Base-by-base conservation (phyloP, 2,888 invertebrate genomes). In the Nomada flava region DNA sequence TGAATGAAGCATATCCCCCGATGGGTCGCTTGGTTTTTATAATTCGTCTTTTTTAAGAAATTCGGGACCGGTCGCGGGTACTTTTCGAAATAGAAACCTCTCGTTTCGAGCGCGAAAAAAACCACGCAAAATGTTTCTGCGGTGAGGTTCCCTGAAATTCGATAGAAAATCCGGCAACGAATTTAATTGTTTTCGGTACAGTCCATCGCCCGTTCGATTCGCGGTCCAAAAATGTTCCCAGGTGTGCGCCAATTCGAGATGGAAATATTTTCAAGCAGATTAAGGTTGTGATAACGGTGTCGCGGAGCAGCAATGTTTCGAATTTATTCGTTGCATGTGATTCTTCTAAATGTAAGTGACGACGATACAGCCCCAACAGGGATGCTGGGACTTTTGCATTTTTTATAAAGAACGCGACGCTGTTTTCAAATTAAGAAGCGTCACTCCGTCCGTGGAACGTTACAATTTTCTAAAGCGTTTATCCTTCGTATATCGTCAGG, bases 111-210 rank as follows among this genome's bases (percentile, higher is more conserved):
- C 10, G 55, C 2, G 55, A 4, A 7, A 57, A 44, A 13, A 13
- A 44, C 11, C 5, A n/a, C 11, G 7, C 20, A 3, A 2, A 62
- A 62, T 4, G n/a, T 36, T 11, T 10, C 10, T 10, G 42, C n/a
- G 15, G 11, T 13, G 23, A 44, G 44, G 44, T 11, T 13, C 5
- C 15, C 5, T 0, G 20, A 20, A 47, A 60, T 36, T 10, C 18
- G 10, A 18, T 3, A 18, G 18, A 23, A 64, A 26, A 4, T 53
- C 52, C n/a, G 2, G 13, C 15, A 2, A 1, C 7, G 36, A 52
- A 62, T 62, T 18, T 71, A 71, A 71, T 71, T 52, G 36, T 11
- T 50, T 18, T 10, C 23, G 47, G 10, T 23, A 60, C 20, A 36
- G 36, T 71, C 50, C 36, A 50, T 36, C 11, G 29, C 23, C 0